Base-by-base conservation (phyloP, 2,797 vertebrate genomes). In the Myotis planiceps region DNA sequence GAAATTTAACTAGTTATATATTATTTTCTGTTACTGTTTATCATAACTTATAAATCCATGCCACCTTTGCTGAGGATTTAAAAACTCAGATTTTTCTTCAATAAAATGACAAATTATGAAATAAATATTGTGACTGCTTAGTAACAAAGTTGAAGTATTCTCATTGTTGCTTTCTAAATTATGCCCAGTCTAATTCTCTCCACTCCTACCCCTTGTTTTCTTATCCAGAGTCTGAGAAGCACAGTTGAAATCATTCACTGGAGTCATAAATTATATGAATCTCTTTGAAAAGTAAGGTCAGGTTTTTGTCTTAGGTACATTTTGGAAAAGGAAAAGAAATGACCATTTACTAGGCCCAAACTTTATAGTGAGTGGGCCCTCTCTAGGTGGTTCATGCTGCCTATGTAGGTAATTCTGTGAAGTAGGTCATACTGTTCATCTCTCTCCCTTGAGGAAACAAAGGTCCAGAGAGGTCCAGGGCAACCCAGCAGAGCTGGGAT, bases 321-420 rank as follows among this genome's bases (percentile, higher is more conserved):
- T 82, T 84, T 45, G 29, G 39, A 51, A 66, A 71, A 75, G 9
- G 27, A 51, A 78, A 32, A 16, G 18, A 88, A 87, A 2, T 39
- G 10, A n/a, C 12, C 13, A 2, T 18, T 47, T 45, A 23, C 13
- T 19, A n/a, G 68, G n/a, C 7, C 63, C 1, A 12, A 9, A 16
- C 10, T 25, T 8, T 25, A 2, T 7, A 39, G 8, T 0, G 0
- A 39, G 3, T 0, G 0, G 37, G 18, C 68, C 16, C 14, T 19
- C 6, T 72, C 3, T 18, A 29, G 29, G 37, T 39, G 14, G 63
- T 49, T 51, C 14, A 9, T 13, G 19, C 69, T 72, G 6, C n/a
- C 5, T 2, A 6, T 10, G 6, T 7, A 4, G 69, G 8, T 66
- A 39, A 29, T 34, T 47, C 13, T 63, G 0, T 14, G 12, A 15